Evolutionary conservation across 2,797 vertebrate genomes (phyloP), one percentile per base, ranked within the genome.

Genomic region (Eulemur mongoz): DNA sequence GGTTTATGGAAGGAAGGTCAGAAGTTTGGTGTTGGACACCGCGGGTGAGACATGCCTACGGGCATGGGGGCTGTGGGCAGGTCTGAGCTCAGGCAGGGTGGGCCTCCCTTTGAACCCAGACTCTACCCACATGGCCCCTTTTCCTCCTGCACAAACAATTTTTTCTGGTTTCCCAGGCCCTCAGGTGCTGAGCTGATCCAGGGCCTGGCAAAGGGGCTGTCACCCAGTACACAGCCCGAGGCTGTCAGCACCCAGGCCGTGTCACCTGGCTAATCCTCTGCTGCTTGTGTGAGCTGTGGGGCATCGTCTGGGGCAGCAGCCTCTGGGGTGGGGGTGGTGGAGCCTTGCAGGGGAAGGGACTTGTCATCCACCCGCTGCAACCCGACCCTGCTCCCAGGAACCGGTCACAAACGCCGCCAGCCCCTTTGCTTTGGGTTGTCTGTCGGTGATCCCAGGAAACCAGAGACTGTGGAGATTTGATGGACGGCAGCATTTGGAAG

Each of bases 391-490:
- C 69, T 89, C 79, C 79, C 0, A 2, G 89, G 93, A 85, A 73
- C 76, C 76, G 35, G 38, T 93, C 73, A 52, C 82, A 69, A 72
- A 35, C 22, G 40, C 76, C 3, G 5, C 91, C 84, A 82, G 88
- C 69, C 14, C 45, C 67, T 89, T 81, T 0, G 4, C 79, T 94
- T 38, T 9, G 27, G 80, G 61, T 59, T 13, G 32, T 61, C 92
- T 61, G 25, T 80, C 2, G 7, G 73, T 72, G 93, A 96, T 80
- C 88, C 85, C 79, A 89, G 82, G 85, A 95, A 95, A 86, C 70
- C 48, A 9, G 94, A 95, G 73, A 75, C 96, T 17, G 32, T 3
- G 61, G 59, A 40, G 40, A 78, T 89, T 89, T 97, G 97, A 95
- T 65, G 79, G 97, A 95, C 35, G 1, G 95, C 52, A 43, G 72